A percentile compares a stretch with the other conserved stretches of the same genome.
These are phyloP conservation scores for Athalia cordata DNA, from an alignment of 2,888 invertebrate genomes.

Conservation along the genomic window DNA sequence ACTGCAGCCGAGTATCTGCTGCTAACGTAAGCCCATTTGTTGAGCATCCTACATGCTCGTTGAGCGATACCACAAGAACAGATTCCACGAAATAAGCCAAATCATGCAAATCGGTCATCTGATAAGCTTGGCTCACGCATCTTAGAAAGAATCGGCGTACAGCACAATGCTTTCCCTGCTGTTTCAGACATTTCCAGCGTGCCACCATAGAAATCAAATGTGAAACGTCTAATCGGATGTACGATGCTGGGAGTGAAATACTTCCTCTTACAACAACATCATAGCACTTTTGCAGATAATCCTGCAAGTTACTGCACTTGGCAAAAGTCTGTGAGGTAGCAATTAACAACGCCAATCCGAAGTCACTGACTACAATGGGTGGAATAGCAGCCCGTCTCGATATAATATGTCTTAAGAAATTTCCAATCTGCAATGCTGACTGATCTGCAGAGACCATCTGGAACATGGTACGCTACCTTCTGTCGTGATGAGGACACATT, in stretches of 20 bases:
- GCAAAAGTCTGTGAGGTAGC: conserved; percentile 38
- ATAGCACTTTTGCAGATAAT: conserved; percentile 19
- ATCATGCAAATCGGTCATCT: too few species aligned
- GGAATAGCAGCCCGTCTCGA: conserved; percentile 18
- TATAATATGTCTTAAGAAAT: conserved; percentile 4
- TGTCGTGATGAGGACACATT: conserved; percentile 46
- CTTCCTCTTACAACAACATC: background rate
- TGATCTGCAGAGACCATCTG: conserved; percentile 46
- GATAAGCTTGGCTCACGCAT: too few species aligned
- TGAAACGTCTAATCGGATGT: too few species aligned
- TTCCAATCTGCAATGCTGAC: conserved; percentile 26
- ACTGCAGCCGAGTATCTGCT: too few species aligned
- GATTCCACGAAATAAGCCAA: too few species aligned
- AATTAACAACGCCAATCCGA: conserved; percentile 33
- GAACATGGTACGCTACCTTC: conserved; percentile 46
- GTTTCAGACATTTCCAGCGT: too few species aligned
- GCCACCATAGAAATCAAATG: background rate
- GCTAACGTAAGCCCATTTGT: too few species aligned
- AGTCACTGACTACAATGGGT: conserved; percentile 28
- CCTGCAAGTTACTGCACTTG: background rate
- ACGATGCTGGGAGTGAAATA: too few species aligned
- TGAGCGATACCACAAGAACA: too few species aligned
- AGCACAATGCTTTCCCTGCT: too few species aligned
- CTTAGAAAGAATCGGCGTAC: too few species aligned
- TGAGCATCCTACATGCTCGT: too few species aligned